These are phyloP conservation scores for Tethya wilhelma DNA, from an alignment of 37 sponge, comb jelly and placozoan genomes.

Conservation along the genomic window DNA sequence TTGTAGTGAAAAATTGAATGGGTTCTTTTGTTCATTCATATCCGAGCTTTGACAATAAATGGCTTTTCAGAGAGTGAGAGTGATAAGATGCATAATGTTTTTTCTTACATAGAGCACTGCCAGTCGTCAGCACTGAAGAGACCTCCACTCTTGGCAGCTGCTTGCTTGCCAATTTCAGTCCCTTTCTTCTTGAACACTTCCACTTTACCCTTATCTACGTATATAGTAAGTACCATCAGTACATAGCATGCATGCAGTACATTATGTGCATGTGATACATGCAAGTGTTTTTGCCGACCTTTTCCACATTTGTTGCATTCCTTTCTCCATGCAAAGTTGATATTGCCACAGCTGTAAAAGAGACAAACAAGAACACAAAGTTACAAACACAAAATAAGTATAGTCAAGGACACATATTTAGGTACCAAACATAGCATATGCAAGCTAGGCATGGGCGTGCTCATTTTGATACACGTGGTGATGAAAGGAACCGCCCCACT, in stretches of 20 bases:
- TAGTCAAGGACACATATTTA: too few species aligned
- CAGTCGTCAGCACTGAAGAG: conserved; percentile 99
- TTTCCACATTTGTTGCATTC: conserved; percentile 95
- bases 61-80: background rate
- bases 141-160: conserved; percentile 95
- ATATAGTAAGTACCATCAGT: background rate
- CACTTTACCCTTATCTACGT: conserved; percentile 71
- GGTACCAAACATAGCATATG: too few species aligned
- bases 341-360: conserved; percentile 87
- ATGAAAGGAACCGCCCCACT: too few species aligned
- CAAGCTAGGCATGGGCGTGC: too few species aligned
- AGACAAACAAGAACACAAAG: background rate
- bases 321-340: conserved; percentile 90
- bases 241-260: background rate
- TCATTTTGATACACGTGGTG: too few species aligned
- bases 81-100: background rate
- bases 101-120: conserved; percentile 87
- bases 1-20: too few species aligned
- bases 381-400: too few species aligned
- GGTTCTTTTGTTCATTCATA: too few species aligned
- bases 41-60: too few species aligned
- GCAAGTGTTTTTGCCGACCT: too few species aligned
- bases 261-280: background rate
- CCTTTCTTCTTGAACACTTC: conserved; percentile 86
- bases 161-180: conserved; percentile 85